Base-by-base conservation (phyloP, 2,888 invertebrate species). In the Campaea margaritaria region DNA sequence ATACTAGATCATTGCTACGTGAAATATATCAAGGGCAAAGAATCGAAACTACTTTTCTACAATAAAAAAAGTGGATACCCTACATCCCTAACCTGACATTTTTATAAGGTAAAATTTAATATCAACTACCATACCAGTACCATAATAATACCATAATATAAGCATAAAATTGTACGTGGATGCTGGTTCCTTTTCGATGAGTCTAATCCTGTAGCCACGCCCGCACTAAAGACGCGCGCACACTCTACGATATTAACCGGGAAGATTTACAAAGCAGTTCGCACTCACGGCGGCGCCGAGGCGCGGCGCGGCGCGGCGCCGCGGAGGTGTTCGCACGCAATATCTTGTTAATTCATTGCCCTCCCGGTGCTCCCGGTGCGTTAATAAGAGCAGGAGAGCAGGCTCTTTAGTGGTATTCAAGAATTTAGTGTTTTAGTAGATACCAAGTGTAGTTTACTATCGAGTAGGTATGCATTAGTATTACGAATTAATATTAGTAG, bases 181-280 rank as follows among this genome's bases (percentile, higher is more conserved):
- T 31, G 13, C 13, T 31, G 42, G 28, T 50, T 50, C 31, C 31
- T 27, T 38, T 36, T 21, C 13, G 9, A 11, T 16, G 21, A 44
- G 14, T n/a, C n/a, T 21, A n/a, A 15, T 27, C 14, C 42, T 1
- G 27, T 31, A 15, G 16, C 13, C 31, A 9, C 13, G 34, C 36
- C n/a, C 27, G 21, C 27, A 10, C 28, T 49, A 38, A 49, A 16
- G 56, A 5, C 7, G 15, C 39, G 44, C 38, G 41, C 45, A 57
- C 41, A 46, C 51, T 46, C 13, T 0, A 41, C 34, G 14, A 42
- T 46, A 57, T 57, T 50, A 57, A 31, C 56, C 28, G 45, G 12
- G 34, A 46, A 49, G 57, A 57, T 57, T 51, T 51, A 57, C 46
- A 46, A 57, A 51, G 45, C 46, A 51, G 56, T 49, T 49, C 7